phyloP scores from a whole-genome alignment of 2,888 invertebrate species.

The Scrobipalpa atriplicella region DNA sequence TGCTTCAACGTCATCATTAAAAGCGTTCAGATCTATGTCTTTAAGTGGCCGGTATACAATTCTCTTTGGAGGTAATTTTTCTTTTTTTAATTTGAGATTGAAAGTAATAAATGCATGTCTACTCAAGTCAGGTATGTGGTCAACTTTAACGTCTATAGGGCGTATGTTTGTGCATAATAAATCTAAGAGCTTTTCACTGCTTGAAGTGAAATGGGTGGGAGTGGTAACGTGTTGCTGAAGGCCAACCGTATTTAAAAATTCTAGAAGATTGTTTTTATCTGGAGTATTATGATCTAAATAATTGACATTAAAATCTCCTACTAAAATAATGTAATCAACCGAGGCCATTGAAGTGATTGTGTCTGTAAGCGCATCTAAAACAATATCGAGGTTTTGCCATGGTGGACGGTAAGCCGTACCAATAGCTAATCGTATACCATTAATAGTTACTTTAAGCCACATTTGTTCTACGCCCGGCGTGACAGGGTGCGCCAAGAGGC shows the following conservation, averaged over 20 bases:
- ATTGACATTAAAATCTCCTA: slow-evolving; percentile 17
- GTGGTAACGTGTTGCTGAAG: neutral
- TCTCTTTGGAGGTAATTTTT: neutral
- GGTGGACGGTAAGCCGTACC: slow-evolving; percentile 6
- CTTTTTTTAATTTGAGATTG: neutral
- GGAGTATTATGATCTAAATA: neutral
- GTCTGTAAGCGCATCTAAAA: neutral
- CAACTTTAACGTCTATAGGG: neutral
- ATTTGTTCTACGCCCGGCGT: slow-evolving; percentile 6
- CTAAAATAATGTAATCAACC: neutral
- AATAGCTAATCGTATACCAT: neutral
- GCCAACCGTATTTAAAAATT: neutral
- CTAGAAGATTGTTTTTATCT: neutral
- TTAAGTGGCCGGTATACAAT: neutral
- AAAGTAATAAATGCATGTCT: neutral
- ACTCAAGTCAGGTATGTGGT: slow-evolving; percentile 7
- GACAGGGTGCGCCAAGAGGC: neutral
- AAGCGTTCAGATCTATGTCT: neutral
- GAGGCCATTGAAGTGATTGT: neutral
- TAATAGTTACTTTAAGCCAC: neutral
- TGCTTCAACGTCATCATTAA: neutral
- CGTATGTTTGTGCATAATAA: neutral
- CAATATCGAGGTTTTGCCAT: slow-evolving; percentile 1
- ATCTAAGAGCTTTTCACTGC: neutral
- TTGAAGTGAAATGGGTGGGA: slow-evolving; percentile 13